These are phyloP conservation scores for Nansenia antarctica DNA, from an alignment of 2,113 vertebrate species.

Conservation along the genomic window DNA sequence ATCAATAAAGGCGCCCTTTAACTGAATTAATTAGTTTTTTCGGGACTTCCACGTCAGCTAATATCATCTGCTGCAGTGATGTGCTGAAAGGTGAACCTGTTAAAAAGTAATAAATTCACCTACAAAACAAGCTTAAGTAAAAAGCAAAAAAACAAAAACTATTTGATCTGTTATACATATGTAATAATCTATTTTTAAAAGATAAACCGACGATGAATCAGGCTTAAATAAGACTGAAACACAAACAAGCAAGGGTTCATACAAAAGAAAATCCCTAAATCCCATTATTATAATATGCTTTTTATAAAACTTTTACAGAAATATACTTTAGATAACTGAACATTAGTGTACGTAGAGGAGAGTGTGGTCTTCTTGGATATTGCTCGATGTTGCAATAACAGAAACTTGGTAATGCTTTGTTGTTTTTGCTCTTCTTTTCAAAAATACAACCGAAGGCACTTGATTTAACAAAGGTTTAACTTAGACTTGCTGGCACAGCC, in stretches of 20 bases:
- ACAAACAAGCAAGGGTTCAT: constrained; percentile 62
- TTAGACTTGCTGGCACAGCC: constrained; percentile 80
- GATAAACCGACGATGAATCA: constrained; percentile 77
- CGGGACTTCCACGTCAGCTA: constrained; percentile 31
- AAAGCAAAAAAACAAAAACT: constrained; percentile 50
- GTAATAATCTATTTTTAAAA: constrained; percentile 62
- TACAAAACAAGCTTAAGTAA: constrained; percentile 39
- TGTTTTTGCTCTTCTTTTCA: constrained; percentile 39
- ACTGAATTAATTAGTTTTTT: constrained; percentile 25
- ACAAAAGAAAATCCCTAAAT: constrained; percentile 57
- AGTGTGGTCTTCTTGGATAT: constrained; percentile 54
- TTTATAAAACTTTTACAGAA: constrained; percentile 53
- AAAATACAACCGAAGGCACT: constrained; percentile 75
- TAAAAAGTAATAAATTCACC: constrained; percentile 46
- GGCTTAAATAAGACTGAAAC: constrained; percentile 88
- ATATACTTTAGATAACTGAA: constrained; percentile 75
- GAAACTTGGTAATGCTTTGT: constrained; percentile 53
- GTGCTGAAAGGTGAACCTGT: constrained; percentile 50
- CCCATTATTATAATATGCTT: constrained; percentile 64
- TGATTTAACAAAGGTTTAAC: constrained; percentile 72
- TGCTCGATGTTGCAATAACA: constrained; percentile 32
- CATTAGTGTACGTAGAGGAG: constrained; percentile 75
- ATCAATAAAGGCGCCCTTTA: constrained; percentile 40
- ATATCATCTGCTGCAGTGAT: constrained; percentile 20
- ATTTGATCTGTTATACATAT: constrained; percentile 64